Conservation (phyloP, 2,113 vertebrate genomes). For the Lamprologus tigripictilis region DNA sequence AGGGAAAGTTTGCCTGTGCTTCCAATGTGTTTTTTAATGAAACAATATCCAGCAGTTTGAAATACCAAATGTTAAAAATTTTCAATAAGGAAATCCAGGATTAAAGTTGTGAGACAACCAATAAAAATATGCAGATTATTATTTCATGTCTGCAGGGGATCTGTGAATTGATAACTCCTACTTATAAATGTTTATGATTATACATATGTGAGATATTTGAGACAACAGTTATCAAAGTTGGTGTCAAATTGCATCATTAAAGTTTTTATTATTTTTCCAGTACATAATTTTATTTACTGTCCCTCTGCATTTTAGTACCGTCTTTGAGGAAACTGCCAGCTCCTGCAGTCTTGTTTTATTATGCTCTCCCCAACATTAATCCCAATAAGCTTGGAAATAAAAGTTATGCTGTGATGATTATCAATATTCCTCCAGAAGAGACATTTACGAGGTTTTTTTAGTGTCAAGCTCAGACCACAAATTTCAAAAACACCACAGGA, state of each 20-base stretch:
- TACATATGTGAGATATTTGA: neutral
- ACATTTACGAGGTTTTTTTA: conserved; percentile 24
- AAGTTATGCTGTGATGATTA: conserved; percentile 8
- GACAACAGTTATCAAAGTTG: neutral
- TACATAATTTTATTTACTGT: neutral
- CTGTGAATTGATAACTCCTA: neutral
- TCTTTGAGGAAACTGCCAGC: neutral
- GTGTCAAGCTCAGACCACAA: neutral
- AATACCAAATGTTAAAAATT: neutral
- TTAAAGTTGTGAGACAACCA: neutral
- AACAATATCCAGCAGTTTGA: neutral
- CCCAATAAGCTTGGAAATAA: neutral
- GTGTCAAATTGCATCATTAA: conserved; percentile 1
- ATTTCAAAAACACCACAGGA: conserved; percentile 3
- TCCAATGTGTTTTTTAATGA: neutral
- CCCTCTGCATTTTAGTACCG: neutral
- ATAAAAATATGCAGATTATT: neutral
- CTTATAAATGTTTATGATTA: neutral
- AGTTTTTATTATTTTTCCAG: neutral
- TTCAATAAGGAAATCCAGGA: neutral
- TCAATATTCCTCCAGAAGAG: conserved; percentile 19
- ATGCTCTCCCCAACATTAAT: neutral
- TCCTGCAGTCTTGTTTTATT: conserved; percentile 16
- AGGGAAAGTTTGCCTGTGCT: neutral
- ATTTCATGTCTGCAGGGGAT: neutral